Base-by-base conservation (phyloP, 1,140 invertebrate genomes). In the Arctopsyche grandis region DNA sequence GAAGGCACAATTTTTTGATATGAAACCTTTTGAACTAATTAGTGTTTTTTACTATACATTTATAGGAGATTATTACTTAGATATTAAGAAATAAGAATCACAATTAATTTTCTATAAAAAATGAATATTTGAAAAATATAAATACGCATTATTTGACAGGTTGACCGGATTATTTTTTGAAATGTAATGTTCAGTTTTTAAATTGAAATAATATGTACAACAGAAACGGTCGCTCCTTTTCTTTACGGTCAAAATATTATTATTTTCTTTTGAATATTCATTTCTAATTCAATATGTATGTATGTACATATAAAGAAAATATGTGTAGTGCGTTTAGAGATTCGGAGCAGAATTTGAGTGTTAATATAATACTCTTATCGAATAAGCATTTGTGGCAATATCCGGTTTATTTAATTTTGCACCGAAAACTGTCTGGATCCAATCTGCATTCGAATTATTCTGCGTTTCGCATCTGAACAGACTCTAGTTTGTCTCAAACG, bases 1-100 rank as follows among this genome's bases (percentile, higher is more conserved):
- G 24, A 66, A 66, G 63, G 63, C 63, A 66, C 63, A 66, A 66
- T 66, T 66, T 66, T 66, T 66, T 66, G 21, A 66, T 66, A 66
- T 66, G 63, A 66, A 66, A 66, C 63, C 24, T 66, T 66, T 66
- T 24, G 9, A 29, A 66, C 14, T 22, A 66, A 66, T 66, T 26
- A 66, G 63, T 66, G 63, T 66, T 66, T 66, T 66, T 66, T 66
- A 66, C 24, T 66, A 22, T 66, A 60, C 48, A 52, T 38, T 38
- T 38, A 38, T 38, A 38, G 29, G 29, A 38, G 29, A 38, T 38
- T 38, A 38, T 38, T 38, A 38, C 29, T 38, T 38, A 60, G 56
- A 21, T 19, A 19, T 9, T 60, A 60, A n/a, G 16, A 52, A n/a
- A 52, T 52, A 52, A 52, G 21, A 60, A 60, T 60, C 56, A 60